Percentiles rank a stretch among this genome's conserved stretches.
These are phyloP conservation scores for Sebastes jordani DNA, from an alignment of 2,797 vertebrate genomes.

Conservation along the genomic window DNA sequence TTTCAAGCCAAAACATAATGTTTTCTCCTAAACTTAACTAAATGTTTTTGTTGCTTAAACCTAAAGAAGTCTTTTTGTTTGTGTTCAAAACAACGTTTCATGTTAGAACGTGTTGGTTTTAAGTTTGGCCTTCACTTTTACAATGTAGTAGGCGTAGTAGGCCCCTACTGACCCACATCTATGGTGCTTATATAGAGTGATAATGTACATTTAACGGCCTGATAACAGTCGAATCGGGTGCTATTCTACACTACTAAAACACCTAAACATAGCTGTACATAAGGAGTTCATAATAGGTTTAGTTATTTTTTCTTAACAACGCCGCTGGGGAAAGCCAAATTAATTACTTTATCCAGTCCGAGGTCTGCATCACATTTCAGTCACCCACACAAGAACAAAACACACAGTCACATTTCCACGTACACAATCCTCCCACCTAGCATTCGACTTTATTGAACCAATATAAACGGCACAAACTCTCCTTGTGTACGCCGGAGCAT, in stretches of 20 bases:
- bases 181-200: too few relatives aligned
- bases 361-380: slow-evolving; percentile 35
- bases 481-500: slow-evolving; percentile 60
- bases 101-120: too few relatives aligned
- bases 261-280: slow-evolving; percentile 1
- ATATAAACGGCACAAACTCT: slow-evolving; percentile 76
- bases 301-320: slow-evolving; percentile 13
- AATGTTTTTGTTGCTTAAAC: too few relatives aligned
- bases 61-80: too few relatives aligned
- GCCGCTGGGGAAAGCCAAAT: background rate
- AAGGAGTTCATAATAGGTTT: background rate
- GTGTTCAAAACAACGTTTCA: too few relatives aligned
- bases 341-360: slow-evolving; percentile 28
- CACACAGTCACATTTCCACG: slow-evolving; percentile 4
- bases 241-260: background rate
- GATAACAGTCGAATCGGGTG: too few relatives aligned
- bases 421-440: slow-evolving; percentile 34
- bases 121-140: too few relatives aligned
- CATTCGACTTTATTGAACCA: slow-evolving; percentile 67
- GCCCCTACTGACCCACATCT: too few relatives aligned
- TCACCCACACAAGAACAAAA: slow-evolving; percentile 13
- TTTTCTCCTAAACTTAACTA: too few relatives aligned
- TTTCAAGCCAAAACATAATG: too few relatives aligned
- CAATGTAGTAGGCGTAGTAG: too few relatives aligned
- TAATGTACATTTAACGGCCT: too few relatives aligned